A percentile compares a stretch with the other conserved stretches of the same genome.
Conservation (phyloP, 1,140 invertebrate species). For the Semibalanus balanoides region DNA sequence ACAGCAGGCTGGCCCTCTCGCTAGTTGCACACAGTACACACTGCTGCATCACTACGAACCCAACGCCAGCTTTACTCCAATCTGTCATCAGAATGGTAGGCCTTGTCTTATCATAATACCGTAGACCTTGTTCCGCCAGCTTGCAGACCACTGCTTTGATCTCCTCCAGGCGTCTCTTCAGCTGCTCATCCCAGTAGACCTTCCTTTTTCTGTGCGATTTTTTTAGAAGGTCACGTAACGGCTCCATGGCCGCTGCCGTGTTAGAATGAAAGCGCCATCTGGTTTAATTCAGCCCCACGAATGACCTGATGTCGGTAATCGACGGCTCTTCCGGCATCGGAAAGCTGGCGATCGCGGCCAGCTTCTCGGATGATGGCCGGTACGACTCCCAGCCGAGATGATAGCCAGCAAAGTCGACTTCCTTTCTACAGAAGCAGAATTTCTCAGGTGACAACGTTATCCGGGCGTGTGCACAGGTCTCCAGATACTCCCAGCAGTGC, state of each 20-base stretch:
- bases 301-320: conserved; percentile 10
- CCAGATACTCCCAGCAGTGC: conserved; percentile 8
- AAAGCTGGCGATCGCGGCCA: not conserved
- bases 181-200: conserved; percentile 14
- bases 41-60: conserved; percentile 12
- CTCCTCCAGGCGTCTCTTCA: conserved; percentile 2
- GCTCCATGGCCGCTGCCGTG: conserved; percentile 5
- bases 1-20: not conserved
- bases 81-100: conserved; percentile 8
- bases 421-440: conserved; percentile 3
- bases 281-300: conserved; percentile 11
- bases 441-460: conserved; percentile 4
- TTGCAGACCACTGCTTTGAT: not conserved
- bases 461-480: not conserved
- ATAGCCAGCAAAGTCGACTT: conserved; percentile 7
- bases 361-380: not conserved
- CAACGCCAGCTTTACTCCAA: conserved; percentile 6
- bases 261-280: conserved; percentile 7
- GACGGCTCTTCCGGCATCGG: conserved; percentile 7
- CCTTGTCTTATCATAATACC: conserved; percentile 5
- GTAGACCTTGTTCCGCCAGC: conserved; percentile 7
- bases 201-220: not conserved
- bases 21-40: not conserved
- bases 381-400: conserved; percentile 7
- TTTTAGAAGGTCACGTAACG: conserved; percentile 10